A percentile compares a stretch with the other conserved stretches of the same genome.
phyloP scores from a whole-genome alignment of 2,113 vertebrate species.

The Pterocles orientalis region DNA sequence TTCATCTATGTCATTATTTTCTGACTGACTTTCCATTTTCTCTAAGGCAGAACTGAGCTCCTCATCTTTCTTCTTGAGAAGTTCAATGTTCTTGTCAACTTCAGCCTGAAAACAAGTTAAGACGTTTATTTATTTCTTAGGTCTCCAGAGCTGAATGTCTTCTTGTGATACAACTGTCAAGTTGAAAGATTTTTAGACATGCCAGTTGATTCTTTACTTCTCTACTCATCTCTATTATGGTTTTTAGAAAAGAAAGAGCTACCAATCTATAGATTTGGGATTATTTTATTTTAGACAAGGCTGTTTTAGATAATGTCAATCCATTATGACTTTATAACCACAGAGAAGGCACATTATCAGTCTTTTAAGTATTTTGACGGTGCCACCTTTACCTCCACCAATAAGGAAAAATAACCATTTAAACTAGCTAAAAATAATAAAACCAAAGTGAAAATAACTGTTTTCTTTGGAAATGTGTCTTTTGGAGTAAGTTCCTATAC shows the following conservation, averaged over 20 bases:
- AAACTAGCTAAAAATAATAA: not conserved
- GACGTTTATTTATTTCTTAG: not conserved
- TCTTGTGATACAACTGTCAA: not conserved
- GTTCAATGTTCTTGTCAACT: conserved; percentile 96
- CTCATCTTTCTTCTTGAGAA: conserved; percentile 96
- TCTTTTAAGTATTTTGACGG: not conserved
- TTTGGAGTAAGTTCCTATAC: not conserved
- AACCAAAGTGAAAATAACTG: not conserved
- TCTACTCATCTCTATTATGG: not conserved
- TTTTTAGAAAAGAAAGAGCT: not conserved
- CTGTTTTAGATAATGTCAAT: not conserved
- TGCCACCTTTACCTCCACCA: not conserved
- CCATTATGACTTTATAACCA: not conserved
- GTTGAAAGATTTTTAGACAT: not conserved
- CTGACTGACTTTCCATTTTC: conserved; percentile 99
- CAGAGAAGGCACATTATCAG: not conserved
- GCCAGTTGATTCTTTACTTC: not conserved
- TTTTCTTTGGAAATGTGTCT: not conserved
- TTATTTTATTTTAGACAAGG: not conserved
- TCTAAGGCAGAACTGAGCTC: conserved; percentile 95
- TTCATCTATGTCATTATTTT: conserved; percentile 98
- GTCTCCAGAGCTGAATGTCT: not conserved
- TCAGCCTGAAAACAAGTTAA: conserved; percentile 82
- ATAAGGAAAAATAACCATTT: not conserved
- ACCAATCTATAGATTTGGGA: not conserved